Conservation (phyloP, 2,797 vertebrate species). For the Agapornis canus region DNA sequence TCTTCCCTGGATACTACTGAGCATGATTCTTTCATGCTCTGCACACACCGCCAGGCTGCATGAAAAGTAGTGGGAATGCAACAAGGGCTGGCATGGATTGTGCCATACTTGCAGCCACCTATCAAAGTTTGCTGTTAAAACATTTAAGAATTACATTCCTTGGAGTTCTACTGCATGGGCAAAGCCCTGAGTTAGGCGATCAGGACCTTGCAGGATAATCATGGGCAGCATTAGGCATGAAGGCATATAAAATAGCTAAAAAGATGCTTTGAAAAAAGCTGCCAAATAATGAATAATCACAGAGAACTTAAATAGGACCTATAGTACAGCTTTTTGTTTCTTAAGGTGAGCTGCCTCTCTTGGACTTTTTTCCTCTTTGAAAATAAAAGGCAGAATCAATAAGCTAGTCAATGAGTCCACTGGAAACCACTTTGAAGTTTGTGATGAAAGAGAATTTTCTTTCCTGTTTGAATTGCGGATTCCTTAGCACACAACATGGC, state of each 20-base stretch:
- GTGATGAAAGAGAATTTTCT: slow-evolving; percentile 49
- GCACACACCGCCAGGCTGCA: background rate
- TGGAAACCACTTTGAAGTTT: slow-evolving; percentile 40
- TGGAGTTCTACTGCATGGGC: background rate
- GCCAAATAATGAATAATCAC: background rate
- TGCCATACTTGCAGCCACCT: background rate
- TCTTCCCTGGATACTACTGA: background rate
- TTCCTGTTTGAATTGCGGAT: slow-evolving; percentile 45
- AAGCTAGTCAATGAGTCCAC: slow-evolving; percentile 1
- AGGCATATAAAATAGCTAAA: background rate
- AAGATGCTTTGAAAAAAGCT: background rate
- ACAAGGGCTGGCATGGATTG: background rate
- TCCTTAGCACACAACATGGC: background rate
- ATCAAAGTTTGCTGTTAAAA: background rate
- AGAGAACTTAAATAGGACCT: background rate
- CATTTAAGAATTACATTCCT: background rate
- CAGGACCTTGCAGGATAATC: background rate
- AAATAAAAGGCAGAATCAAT: slow-evolving; percentile 50
- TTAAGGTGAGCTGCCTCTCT: background rate
- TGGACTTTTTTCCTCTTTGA: background rate
- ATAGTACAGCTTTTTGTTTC: background rate
- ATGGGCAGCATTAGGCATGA: background rate
- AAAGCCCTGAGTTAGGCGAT: background rate
- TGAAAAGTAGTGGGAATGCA: background rate
- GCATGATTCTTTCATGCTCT: background rate